These are phyloP conservation scores for Campoletis sonorensis DNA, from an alignment of 1,140 invertebrate species.

Conservation along the genomic window DNA sequence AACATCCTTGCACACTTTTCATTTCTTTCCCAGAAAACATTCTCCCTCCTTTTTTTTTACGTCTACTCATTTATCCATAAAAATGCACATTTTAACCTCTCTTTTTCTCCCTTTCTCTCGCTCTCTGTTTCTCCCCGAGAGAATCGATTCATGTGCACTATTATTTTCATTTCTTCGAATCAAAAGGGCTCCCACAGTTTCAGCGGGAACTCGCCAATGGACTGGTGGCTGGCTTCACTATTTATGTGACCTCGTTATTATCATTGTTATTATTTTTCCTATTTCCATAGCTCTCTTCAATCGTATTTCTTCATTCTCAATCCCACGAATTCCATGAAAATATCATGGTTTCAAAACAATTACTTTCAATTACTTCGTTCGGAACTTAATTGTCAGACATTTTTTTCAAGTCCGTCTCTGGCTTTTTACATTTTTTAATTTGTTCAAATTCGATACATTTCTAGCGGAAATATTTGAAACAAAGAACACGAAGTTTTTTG, in stretches of 20 bases:
- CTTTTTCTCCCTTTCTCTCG: background rate
- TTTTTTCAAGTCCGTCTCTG: too few relatives aligned
- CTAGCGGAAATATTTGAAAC: too few relatives aligned
- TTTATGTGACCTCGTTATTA: slow-evolving; percentile 35
- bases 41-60: background rate
- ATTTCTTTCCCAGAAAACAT: background rate
- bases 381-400: too few relatives aligned
- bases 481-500: too few relatives aligned
- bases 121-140: background rate
- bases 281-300: background rate
- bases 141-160: background rate
- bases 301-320: background rate
- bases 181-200: background rate
- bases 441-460: too few relatives aligned
- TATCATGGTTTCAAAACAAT: too few relatives aligned
- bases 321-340: too few relatives aligned
- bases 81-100: too few relatives aligned
- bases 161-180: background rate
- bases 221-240: background rate
- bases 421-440: too few relatives aligned
- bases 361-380: too few relatives aligned
- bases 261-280: background rate
- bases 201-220: slow-evolving; percentile 20
- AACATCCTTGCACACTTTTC: background rate
- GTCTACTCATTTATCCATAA: too few relatives aligned